Conservation (phyloP, 2,888 invertebrate species). For the Andrena praecox region DNA sequence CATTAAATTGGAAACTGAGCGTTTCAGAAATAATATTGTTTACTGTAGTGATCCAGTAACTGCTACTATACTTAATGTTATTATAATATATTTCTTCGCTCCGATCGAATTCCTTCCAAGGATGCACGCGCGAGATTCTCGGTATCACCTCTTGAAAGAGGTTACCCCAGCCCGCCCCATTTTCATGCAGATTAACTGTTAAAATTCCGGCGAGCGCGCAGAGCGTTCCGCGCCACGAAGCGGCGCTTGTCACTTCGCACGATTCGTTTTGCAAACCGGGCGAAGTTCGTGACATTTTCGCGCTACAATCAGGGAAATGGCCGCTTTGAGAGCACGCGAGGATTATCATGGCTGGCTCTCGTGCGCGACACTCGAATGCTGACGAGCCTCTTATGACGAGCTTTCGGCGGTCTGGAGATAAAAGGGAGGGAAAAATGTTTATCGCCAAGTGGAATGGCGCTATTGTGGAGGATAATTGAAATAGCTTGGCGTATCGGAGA, state of each 20-base stretch:
- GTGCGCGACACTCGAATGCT: constrained; percentile 12
- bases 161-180: background rate
- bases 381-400: background rate
- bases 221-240: background rate
- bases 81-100: background rate
- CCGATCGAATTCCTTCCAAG: background rate
- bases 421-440: constrained; percentile 5
- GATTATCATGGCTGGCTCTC: background rate
- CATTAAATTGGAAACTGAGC: no score
- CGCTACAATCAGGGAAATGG: constrained; percentile 31
- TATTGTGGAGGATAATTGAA: background rate
- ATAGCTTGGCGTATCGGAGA: background rate
- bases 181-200: constrained; percentile 2
- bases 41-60: background rate
- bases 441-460: background rate
- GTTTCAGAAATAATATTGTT: no score
- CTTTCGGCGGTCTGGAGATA: background rate
- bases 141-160: background rate
- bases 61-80: background rate
- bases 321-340: background rate
- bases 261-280: background rate
- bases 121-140: background rate
- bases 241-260: constrained; percentile 21
- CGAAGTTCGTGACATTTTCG: constrained; percentile 16
- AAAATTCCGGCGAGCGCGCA: background rate